Conservation (phyloP, 1,140 invertebrate genomes). For the Drosophila bipectinata region DNA sequence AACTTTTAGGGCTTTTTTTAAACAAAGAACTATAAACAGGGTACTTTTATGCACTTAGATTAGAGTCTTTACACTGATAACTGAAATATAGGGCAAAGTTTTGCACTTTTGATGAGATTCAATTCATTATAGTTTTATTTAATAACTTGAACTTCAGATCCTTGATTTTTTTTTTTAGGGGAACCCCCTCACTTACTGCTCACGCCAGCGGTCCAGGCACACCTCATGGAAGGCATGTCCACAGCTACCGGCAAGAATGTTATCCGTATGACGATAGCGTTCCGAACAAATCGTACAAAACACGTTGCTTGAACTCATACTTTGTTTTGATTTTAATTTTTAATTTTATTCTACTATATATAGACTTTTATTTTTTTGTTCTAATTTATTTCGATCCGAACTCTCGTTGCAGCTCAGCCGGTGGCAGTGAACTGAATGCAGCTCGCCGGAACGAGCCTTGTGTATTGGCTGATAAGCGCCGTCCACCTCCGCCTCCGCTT, state of each 20-base stretch:
- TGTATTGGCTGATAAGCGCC: constrained; percentile 13
- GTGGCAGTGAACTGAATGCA: constrained; percentile 34
- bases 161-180: no score
- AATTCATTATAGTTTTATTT: no score
- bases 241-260: constrained; percentile 51
- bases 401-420: constrained; percentile 22
- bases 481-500: not conserved
- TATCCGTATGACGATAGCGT: constrained; percentile 35
- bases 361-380: not conserved
- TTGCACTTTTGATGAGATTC: no score
- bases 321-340: not conserved
- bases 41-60: no score
- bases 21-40: no score
- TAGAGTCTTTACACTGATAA: no score
- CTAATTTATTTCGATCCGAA: constrained; percentile 1
- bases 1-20: not conserved
- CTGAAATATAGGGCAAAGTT: no score
- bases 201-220: constrained; percentile 54
- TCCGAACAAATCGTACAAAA: constrained; percentile 65
- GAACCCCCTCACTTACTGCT: constrained; percentile 49
- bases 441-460: not conserved
- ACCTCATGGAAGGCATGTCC: constrained; percentile 64
- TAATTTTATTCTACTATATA: not conserved
- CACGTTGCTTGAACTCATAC: constrained; percentile 23
- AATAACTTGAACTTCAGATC: no score